Conservation (phyloP, 2,113 vertebrate genomes). For the Oncorhynchus mykiss region DNA sequence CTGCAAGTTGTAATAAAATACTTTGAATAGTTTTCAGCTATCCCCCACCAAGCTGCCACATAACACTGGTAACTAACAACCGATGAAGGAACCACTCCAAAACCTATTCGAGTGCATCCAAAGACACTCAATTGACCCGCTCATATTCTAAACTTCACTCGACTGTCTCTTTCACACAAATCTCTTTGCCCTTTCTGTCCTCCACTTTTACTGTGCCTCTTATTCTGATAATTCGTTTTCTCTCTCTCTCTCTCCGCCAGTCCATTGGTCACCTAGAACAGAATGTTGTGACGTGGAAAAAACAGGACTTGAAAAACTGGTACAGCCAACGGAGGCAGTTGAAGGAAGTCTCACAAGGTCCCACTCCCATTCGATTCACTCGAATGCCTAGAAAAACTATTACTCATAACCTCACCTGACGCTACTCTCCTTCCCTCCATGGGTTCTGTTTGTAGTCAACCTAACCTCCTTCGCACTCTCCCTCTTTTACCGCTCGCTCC, state of each 20-base stretch:
- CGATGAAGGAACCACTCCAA: too few relatives aligned
- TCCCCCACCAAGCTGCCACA: too few relatives aligned
- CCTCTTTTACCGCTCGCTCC: neutral
- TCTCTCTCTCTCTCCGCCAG: neutral
- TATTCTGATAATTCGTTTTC: neutral
- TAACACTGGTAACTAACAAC: too few relatives aligned
- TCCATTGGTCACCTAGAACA: neutral
- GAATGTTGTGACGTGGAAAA: constrained; percentile 1
- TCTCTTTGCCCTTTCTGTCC: neutral
- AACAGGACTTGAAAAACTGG: constrained; percentile 49
- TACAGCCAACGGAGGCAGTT: neutral
- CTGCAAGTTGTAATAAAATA: neutral
- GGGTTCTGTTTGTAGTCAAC: neutral
- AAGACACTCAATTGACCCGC: neutral
- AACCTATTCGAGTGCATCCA: neutral
- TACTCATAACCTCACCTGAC: too few relatives aligned
- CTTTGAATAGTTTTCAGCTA: neutral
- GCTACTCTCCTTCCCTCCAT: too few relatives aligned
- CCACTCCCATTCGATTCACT: too few relatives aligned
- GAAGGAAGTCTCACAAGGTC: too few relatives aligned
- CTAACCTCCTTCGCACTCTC: neutral
- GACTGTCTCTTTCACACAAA: neutral
- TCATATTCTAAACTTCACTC: neutral
- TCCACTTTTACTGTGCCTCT: too few relatives aligned
- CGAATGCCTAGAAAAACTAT: too few relatives aligned